Evolutionary conservation across 1,140 invertebrate genomes (phyloP).

Genomic region (Trachelipus rathkii): DNA sequence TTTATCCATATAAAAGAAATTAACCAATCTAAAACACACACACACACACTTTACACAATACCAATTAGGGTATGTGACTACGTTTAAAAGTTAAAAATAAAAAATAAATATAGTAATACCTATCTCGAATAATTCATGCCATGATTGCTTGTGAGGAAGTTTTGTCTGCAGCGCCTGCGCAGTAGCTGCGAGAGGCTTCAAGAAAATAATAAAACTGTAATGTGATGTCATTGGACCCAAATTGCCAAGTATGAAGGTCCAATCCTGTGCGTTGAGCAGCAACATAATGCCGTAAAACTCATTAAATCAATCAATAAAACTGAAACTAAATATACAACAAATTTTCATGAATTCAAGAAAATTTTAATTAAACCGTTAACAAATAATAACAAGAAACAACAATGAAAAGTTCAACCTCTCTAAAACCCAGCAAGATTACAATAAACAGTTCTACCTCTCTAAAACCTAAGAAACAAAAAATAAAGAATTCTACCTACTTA

Average conservation of each 20-base stretch:
- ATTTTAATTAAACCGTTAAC: too few relatives aligned
- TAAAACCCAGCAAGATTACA: too few relatives aligned
- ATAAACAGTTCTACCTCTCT: too few relatives aligned
- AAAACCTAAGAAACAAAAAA: too few relatives aligned
- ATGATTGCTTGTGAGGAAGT: slow-evolving; percentile 31
- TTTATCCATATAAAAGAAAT: too few relatives aligned
- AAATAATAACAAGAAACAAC: too few relatives aligned
- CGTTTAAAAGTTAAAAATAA: too few relatives aligned
- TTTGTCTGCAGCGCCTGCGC: slow-evolving; percentile 33
- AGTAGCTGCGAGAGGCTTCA: slow-evolving; percentile 36
- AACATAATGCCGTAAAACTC: slow-evolving; percentile 31
- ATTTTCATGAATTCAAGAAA: background rate
- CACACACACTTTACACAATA: too few relatives aligned
- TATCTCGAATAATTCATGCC: slow-evolving; percentile 37
- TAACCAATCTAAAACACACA: too few relatives aligned
- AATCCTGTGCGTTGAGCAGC: slow-evolving; percentile 40
- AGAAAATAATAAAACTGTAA: slow-evolving; percentile 27
- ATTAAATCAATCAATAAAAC: background rate
- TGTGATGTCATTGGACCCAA: slow-evolving; percentile 31
- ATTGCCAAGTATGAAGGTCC: slow-evolving; percentile 30
- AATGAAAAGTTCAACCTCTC: too few relatives aligned
- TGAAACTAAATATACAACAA: background rate
- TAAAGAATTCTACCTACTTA: too few relatives aligned
- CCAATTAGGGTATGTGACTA: too few relatives aligned
- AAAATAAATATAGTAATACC: slow-evolving; percentile 16